Percentiles rank a stretch among this genome's conserved stretches.
Evolutionary conservation across 2,888 invertebrate genomes (phyloP).

Genomic region (Keiferia lycopersicella): DNA sequence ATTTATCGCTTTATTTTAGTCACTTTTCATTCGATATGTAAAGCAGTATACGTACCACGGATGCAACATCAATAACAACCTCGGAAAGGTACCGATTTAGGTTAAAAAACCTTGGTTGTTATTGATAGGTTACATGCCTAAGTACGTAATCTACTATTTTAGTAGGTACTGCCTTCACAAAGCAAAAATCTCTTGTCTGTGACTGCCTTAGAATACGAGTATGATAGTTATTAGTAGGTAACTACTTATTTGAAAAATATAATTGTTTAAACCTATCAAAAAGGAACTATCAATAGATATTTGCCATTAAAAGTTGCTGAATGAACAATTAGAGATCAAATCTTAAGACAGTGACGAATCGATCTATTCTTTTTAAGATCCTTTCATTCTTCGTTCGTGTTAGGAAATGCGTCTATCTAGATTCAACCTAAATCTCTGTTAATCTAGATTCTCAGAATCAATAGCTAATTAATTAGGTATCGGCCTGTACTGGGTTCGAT

Average conservation of each 20-base stretch:
- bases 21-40: no score
- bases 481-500: no score
- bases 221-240: not conserved
- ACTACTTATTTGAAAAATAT: not conserved
- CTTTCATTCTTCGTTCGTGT: not conserved
- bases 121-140: no score
- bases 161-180: no score
- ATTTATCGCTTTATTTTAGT: no score
- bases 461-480: not conserved
- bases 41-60: no score
- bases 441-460: not conserved
- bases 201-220: not conserved
- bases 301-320: not conserved
- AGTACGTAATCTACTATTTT: no score
- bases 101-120: no score
- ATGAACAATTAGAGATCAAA: not conserved
- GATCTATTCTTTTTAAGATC: not conserved
- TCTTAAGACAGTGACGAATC: slow-evolving; percentile 5
- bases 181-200: no score
- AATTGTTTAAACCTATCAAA: not conserved
- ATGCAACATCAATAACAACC: no score
- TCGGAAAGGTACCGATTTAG: no score
- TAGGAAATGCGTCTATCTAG: not conserved
- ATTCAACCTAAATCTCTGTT: not conserved
- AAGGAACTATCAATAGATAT: not conserved